These are phyloP conservation scores for Notolepis coatsorum DNA, from an alignment of 2,797 vertebrate genomes.

Conservation along the genomic window DNA sequence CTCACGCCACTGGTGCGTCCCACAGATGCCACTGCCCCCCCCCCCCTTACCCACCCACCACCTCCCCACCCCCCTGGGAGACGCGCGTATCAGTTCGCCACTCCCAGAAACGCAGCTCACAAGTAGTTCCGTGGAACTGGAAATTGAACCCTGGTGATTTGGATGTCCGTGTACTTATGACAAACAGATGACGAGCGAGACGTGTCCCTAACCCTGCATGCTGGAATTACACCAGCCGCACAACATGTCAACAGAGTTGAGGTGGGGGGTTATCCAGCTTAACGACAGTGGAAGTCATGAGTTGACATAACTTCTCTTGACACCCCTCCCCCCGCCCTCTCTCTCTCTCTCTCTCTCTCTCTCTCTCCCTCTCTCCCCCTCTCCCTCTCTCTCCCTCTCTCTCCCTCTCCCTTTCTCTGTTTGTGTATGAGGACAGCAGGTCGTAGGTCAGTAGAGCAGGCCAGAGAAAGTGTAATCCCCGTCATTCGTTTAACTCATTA, in stretches of 20 bases:
- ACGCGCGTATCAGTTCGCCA: too few relatives aligned
- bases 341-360: not conserved
- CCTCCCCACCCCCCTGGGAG: not conserved
- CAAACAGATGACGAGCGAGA: not conserved
- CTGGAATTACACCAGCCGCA: too few relatives aligned
- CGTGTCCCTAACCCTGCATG: too few relatives aligned
- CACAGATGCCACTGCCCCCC: constrained; percentile 46
- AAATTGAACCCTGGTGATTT: not conserved
- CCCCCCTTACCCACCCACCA: not conserved
- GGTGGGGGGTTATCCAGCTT: too few relatives aligned
- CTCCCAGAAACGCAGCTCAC: too few relatives aligned
- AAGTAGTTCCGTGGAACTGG: too few relatives aligned
- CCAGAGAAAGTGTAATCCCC: constrained; percentile 73
- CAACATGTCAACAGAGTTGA: too few relatives aligned
- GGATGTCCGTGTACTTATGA: not conserved
- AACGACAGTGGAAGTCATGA: not conserved
- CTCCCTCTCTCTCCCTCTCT: not conserved
- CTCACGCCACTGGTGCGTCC: constrained; percentile 17
- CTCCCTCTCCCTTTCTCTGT: not conserved
- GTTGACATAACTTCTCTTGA: not conserved
- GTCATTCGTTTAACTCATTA: constrained; percentile 63
- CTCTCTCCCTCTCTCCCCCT: too few relatives aligned
- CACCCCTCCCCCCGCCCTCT: not conserved
- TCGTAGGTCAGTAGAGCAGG: constrained; percentile 70
- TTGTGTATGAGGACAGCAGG: constrained; percentile 35